Evolutionary conservation across 2,888 invertebrate genomes (phyloP).

Genomic region (Melanophora roralis): DNA sequence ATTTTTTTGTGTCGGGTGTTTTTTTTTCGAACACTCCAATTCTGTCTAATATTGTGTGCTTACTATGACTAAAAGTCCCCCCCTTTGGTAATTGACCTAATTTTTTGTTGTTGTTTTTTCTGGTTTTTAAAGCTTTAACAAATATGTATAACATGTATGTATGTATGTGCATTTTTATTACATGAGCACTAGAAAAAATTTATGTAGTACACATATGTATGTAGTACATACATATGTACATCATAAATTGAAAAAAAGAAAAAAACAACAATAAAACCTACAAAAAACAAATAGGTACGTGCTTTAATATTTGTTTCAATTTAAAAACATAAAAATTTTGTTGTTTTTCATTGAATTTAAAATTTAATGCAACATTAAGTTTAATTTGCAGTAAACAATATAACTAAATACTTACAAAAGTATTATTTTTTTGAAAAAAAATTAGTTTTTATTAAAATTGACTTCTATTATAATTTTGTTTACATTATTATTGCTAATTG

Average conservation of each 20-base stretch:
- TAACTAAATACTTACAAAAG: no score
- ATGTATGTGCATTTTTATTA: background rate
- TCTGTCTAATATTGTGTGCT: background rate
- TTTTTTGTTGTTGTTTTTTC: conserved; percentile 21
- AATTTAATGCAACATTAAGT: background rate
- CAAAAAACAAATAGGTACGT: background rate
- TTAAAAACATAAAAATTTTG: background rate
- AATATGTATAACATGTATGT: background rate
- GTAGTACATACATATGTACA: background rate
- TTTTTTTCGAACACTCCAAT: background rate
- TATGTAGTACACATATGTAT: background rate
- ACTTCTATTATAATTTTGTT: no score
- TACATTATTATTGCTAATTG: no score
- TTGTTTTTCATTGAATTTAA: background rate
- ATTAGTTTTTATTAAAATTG: no score
- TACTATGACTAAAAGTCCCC: conserved; percentile 30
- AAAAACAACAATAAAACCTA: background rate
- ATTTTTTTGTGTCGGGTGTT: background rate
- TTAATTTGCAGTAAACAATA: background rate
- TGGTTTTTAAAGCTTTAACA: conserved; percentile 40
- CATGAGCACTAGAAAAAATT: background rate
- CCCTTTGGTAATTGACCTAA: conserved; percentile 49
- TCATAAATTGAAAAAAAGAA: background rate
- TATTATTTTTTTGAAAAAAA: no score
- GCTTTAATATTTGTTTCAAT: no score